These are phyloP conservation scores for Hydropsyche tenuis DNA, from an alignment of 1,140 invertebrate species.

Conservation along the genomic window DNA sequence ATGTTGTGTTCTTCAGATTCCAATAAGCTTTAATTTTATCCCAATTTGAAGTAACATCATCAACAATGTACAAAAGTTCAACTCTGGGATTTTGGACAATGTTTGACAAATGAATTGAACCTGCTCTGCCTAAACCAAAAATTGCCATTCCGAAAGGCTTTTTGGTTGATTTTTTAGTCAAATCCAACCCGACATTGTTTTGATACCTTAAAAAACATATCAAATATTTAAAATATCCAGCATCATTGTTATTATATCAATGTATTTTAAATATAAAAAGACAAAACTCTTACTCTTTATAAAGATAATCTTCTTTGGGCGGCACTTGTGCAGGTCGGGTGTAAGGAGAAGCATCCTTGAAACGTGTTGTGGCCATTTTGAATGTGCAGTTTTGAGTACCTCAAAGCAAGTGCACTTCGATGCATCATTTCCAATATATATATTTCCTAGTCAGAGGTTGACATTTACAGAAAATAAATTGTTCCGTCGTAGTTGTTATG, in stretches of 20 bases:
- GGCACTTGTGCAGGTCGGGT: conserved; percentile 26
- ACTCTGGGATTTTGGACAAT: conserved; percentile 64
- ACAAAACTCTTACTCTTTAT: conserved; percentile 44
- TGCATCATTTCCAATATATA: no score
- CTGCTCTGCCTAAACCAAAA: conserved; percentile 68
- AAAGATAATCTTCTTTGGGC: conserved; percentile 44
- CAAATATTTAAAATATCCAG: background rate
- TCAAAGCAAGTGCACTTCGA: no score
- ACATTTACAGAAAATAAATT: no score
- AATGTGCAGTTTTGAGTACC: background rate
- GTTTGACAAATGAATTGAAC: conserved; percentile 68
- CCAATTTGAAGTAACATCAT: conserved; percentile 62
- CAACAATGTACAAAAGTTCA: conserved; percentile 67
- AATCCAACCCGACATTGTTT: conserved; percentile 34
- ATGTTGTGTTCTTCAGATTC: conserved; percentile 59
- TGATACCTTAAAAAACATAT: conserved; percentile 40
- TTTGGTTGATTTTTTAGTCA: conserved; percentile 35
- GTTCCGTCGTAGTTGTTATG: no score
- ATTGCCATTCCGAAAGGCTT: conserved; percentile 60
- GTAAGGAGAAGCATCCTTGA: conserved; percentile 45
- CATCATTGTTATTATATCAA: background rate
- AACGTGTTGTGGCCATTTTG: conserved; percentile 46
- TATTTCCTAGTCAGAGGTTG: no score
- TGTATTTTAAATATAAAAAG: conserved; percentile 13
- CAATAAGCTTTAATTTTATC: conserved; percentile 61